A percentile compares a stretch with the other conserved stretches of the same genome.
These are phyloP conservation scores for Cancer borealis DNA, from an alignment of 2,888 invertebrate species.

Conservation along the genomic window DNA sequence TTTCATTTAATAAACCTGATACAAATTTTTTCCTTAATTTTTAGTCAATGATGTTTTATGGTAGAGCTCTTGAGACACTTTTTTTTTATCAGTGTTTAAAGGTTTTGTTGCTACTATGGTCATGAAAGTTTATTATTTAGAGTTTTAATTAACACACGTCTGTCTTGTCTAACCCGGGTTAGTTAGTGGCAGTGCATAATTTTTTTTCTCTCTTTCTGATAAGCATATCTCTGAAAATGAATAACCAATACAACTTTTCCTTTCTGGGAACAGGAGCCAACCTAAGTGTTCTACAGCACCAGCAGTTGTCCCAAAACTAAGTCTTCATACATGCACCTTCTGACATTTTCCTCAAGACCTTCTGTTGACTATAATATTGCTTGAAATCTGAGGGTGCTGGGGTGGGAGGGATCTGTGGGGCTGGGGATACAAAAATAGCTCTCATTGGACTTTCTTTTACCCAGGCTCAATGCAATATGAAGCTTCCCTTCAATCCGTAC, in stretches of 20 bases:
- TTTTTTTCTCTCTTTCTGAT: not conserved
- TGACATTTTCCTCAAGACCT: conserved; percentile 27
- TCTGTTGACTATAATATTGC: conserved; percentile 47
- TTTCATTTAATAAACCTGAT: not conserved
- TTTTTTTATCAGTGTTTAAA: not conserved
- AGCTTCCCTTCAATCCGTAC: conserved; percentile 18
- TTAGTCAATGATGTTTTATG: not conserved
- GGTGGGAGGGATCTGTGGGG: conserved; percentile 52
- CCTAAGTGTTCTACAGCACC: conserved; percentile 45
- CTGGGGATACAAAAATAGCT: conserved; percentile 64
- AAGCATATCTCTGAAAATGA: not conserved
- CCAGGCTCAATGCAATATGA: conserved; percentile 58
- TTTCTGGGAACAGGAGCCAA: conserved; percentile 43
- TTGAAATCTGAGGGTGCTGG: conserved; percentile 49
- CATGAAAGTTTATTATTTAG: not conserved
- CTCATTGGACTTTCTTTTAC: conserved; percentile 57
- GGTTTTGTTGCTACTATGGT: not conserved
- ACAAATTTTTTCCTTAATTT: not conserved
- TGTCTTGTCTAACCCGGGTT: not conserved
- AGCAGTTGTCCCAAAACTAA: conserved; percentile 38
- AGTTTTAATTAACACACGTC: not conserved
- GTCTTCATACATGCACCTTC: conserved; percentile 41
- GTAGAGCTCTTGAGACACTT: not conserved
- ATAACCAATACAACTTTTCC: conserved; percentile 18
- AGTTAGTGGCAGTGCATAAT: not conserved